phyloP scores from a whole-genome alignment of 2,888 invertebrate species.

The Drosophila lacicola region DNA sequence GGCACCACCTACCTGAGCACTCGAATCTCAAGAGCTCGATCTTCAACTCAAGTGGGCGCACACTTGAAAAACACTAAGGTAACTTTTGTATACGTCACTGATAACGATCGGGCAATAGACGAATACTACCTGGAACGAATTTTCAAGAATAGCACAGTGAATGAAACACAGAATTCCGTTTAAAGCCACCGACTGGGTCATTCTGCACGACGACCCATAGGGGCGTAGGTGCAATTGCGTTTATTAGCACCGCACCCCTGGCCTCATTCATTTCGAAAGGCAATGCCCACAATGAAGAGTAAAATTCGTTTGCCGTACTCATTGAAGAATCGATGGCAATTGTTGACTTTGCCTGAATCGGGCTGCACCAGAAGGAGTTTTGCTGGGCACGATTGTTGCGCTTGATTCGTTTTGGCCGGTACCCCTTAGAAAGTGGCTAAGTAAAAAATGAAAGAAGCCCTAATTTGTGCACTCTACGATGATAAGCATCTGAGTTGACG shows the following conservation, averaged over 20 bases:
- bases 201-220: conserved; percentile 47
- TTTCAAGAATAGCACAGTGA: conserved; percentile 46
- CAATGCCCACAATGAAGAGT: conserved; percentile 34
- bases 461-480: conserved; percentile 11
- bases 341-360: conserved; percentile 44
- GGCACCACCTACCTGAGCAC: conserved; percentile 69
- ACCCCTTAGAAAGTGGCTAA: conserved; percentile 1
- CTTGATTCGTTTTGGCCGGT: conserved; percentile 59
- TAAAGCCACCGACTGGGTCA: conserved; percentile 79
- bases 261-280: conserved; percentile 55
- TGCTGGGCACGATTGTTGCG: conserved; percentile 49
- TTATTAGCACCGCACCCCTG: conserved; percentile 80
- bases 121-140: conserved; percentile 53
- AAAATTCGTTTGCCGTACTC: conserved; percentile 43
- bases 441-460: background rate
- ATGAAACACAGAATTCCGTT: conserved; percentile 59
- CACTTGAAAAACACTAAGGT: conserved; percentile 63
- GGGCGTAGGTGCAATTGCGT: conserved; percentile 82
- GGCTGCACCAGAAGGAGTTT: conserved; percentile 49
- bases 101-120: conserved; percentile 62
- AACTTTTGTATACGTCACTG: conserved; percentile 45
- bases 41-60: conserved; percentile 78
- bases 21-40: conserved; percentile 71
- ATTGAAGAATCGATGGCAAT: conserved; percentile 66
- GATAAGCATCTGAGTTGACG: conserved; percentile 51